These are phyloP conservation scores for Todiramphus saurophagus DNA, from an alignment of 2,113 vertebrate genomes.

Conservation along the genomic window DNA sequence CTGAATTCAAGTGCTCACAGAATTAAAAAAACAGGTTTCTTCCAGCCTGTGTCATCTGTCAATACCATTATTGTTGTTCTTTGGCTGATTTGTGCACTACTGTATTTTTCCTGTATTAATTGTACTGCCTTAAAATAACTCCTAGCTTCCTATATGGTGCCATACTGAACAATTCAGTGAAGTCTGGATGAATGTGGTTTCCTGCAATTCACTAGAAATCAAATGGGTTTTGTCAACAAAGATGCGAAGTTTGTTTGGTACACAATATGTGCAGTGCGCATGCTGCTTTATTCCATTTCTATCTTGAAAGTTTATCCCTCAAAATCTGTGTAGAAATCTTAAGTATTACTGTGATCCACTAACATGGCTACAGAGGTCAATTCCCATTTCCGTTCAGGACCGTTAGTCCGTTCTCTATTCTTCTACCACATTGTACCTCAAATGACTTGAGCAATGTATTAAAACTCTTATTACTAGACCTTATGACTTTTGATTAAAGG, in stretches of 20 bases:
- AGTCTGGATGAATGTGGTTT: background rate
- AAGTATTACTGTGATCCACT: background rate
- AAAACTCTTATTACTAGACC: background rate
- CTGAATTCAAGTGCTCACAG: background rate
- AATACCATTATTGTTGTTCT: background rate
- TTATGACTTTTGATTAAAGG: background rate
- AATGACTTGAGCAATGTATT: background rate
- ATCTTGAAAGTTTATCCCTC: background rate
- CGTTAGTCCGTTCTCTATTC: background rate
- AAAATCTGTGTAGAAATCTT: background rate
- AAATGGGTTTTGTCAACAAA: background rate
- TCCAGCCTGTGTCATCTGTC: background rate
- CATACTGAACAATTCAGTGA: background rate
- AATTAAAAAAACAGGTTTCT: background rate
- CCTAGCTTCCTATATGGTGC: background rate
- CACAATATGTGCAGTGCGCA: accelerated
- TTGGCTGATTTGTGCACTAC: background rate
- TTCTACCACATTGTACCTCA: background rate
- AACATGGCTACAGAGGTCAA: background rate
- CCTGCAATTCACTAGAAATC: conserved; percentile 37
- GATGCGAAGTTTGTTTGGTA: background rate
- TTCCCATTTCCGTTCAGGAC: background rate
- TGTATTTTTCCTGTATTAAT: conserved; percentile 21
- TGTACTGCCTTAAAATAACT: conserved; percentile 37
- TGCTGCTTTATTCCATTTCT: background rate